Evolutionary conservation across 2,888 invertebrate genomes (phyloP).

Genomic region (Mylabris sibirica): DNA sequence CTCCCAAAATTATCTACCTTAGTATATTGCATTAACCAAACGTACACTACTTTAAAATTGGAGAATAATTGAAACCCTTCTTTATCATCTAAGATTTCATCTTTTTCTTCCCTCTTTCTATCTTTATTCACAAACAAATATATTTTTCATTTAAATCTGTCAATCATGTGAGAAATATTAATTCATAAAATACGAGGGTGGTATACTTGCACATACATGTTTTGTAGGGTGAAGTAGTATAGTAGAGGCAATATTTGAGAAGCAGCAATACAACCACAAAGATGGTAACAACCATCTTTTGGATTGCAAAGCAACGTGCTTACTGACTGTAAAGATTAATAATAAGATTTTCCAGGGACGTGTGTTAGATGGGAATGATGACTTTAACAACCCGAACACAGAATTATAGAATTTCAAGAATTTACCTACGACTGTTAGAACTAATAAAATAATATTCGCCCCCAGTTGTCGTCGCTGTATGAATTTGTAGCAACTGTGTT

Average conservation of each 20-base stretch:
- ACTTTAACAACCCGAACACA: constrained; percentile 41
- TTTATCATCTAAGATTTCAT: neutral
- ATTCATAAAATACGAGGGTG: constrained; percentile 24
- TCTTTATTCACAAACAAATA: neutral
- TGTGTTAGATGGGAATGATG: constrained; percentile 58
- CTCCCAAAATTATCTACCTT: constrained; percentile 48
- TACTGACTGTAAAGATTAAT: constrained; percentile 59
- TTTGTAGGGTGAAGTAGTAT: constrained; percentile 24
- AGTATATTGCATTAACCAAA: constrained; percentile 30
- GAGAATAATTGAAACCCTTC: neutral
- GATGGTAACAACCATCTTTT: constrained; percentile 47
- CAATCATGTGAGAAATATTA: constrained; percentile 45
- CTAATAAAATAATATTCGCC: constrained; percentile 56
- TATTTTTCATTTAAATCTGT: constrained; percentile 34
- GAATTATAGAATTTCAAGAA: constrained; percentile 50
- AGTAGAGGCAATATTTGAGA: constrained; percentile 34
- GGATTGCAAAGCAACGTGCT: constrained; percentile 54
- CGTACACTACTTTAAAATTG: neutral
- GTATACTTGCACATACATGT: neutral
- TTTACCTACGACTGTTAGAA: constrained; percentile 52
- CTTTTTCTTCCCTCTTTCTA: neutral
- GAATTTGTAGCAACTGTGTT: constrained; percentile 51
- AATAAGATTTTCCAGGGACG: constrained; percentile 58
- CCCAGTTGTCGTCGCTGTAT: constrained; percentile 45
- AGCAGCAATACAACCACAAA: constrained; percentile 41